Conservation (phyloP, 2,888 invertebrate genomes). For the Hedychridium roseum region DNA sequence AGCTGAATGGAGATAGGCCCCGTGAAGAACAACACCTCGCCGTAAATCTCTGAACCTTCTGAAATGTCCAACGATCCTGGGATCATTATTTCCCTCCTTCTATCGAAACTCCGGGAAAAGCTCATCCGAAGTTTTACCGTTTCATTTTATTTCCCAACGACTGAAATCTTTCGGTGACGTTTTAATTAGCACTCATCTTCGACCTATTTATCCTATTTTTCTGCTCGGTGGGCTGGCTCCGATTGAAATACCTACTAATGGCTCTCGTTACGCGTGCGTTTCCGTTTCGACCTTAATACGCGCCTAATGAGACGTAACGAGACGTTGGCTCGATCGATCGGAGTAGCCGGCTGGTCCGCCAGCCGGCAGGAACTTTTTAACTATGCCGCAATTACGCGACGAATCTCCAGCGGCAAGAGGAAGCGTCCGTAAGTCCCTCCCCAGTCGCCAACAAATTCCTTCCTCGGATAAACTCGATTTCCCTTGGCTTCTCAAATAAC, state of each 20-base stretch:
- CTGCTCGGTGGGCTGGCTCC: too few species aligned
- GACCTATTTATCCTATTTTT: too few species aligned
- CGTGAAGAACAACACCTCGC: slow-evolving; percentile 69
- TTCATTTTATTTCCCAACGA: background rate
- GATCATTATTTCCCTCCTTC: background rate
- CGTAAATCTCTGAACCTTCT: slow-evolving; percentile 33
- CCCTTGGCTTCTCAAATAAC: too few species aligned
- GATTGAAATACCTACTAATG: too few species aligned
- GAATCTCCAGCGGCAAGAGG: background rate
- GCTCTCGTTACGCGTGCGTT: slow-evolving; percentile 13
- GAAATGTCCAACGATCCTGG: slow-evolving; percentile 14
- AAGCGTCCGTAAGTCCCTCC: too few species aligned
- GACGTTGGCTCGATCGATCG: slow-evolving; percentile 12
- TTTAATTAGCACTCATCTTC: too few species aligned
- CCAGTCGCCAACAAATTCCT: too few species aligned
- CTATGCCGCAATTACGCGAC: slow-evolving; percentile 18
- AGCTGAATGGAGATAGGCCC: slow-evolving; percentile 73
- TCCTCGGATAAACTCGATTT: too few species aligned
- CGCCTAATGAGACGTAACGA: slow-evolving; percentile 31
- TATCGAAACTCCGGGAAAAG: background rate
- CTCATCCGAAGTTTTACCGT: background rate
- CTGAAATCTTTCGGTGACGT: too few species aligned
- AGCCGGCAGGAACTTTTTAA: slow-evolving; percentile 23
- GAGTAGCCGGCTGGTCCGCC: slow-evolving; percentile 15
- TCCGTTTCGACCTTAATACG: slow-evolving; percentile 19